Conservation (phyloP, 2,888 invertebrate species). For the Cinara cedri region DNA sequence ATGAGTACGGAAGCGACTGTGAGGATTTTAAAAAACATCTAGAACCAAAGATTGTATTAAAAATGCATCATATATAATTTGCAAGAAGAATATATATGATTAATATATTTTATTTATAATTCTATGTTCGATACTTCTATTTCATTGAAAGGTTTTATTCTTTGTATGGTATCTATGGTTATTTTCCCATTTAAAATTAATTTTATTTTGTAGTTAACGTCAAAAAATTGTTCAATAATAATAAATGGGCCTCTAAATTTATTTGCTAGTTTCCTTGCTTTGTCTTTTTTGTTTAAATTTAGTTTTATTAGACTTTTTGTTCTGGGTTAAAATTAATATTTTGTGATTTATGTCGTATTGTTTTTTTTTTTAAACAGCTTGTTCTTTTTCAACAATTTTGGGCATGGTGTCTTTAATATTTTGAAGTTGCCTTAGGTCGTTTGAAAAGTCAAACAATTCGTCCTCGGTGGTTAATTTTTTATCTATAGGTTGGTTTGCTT, state of each 20-base stretch:
- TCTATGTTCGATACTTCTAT: too few species aligned
- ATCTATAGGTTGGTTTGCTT: not conserved
- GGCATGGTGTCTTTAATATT: not conserved
- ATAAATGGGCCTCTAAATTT: not conserved
- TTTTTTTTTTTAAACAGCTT: too few species aligned
- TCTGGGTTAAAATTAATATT: not conserved
- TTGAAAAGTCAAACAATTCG: not conserved
- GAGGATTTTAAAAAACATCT: not conserved
- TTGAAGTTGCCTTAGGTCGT: not conserved
- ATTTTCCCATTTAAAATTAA: not conserved
- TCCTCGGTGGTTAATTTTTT: not conserved
- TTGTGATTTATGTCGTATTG: conserved; percentile 6
- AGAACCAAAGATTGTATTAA: not conserved
- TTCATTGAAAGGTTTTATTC: not conserved
- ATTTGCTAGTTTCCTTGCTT: not conserved
- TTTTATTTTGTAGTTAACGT: not conserved
- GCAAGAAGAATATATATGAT: too few species aligned
- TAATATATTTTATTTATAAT: too few species aligned
- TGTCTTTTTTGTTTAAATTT: not conserved
- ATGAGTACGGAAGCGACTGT: not conserved
- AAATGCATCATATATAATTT: too few species aligned
- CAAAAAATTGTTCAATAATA: not conserved
- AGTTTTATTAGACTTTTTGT: conserved; percentile 1
- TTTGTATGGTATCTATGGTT: not conserved
- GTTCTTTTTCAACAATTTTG: too few species aligned